Evolutionary conservation across 2,113 vertebrate genomes (phyloP).

Genomic region (Cinclus mexicanus): DNA sequence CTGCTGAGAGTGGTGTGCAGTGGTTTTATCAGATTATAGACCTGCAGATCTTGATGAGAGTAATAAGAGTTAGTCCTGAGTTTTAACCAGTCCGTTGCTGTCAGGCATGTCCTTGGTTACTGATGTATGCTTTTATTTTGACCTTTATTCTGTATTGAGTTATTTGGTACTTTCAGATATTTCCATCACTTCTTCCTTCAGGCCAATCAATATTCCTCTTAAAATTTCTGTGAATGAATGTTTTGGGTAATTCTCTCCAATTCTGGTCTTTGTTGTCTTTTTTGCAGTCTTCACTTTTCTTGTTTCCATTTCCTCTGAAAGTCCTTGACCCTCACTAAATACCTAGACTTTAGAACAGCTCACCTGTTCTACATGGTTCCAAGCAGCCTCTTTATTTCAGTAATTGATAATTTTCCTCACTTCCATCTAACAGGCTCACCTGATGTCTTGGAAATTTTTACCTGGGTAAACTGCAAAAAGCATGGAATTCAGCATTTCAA

Average conservation of each 20-base stretch:
- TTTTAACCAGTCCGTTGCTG: not conserved
- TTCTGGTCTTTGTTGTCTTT: not conserved
- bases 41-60: not conserved
- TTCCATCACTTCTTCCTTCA: not conserved
- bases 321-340: not conserved
- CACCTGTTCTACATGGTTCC: not conserved
- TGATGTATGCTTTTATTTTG: not conserved
- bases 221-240: not conserved
- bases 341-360: not conserved
- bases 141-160: not conserved
- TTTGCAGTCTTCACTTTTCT: not conserved
- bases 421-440: not conserved
- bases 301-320: not conserved
- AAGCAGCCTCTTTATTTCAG: not conserved
- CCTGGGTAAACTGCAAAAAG: not conserved
- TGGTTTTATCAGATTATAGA: not conserved
- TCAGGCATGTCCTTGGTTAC: not conserved
- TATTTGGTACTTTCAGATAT: not conserved
- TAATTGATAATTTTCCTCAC: not conserved
- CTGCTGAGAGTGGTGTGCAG: not conserved
- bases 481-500: not conserved
- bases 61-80: not conserved
- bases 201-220: not conserved
- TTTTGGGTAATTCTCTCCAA: not conserved
- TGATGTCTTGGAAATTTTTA: not conserved